Base-by-base conservation (phyloP, 2,797 vertebrate species). In the Geotrypetes seraphini region DNA sequence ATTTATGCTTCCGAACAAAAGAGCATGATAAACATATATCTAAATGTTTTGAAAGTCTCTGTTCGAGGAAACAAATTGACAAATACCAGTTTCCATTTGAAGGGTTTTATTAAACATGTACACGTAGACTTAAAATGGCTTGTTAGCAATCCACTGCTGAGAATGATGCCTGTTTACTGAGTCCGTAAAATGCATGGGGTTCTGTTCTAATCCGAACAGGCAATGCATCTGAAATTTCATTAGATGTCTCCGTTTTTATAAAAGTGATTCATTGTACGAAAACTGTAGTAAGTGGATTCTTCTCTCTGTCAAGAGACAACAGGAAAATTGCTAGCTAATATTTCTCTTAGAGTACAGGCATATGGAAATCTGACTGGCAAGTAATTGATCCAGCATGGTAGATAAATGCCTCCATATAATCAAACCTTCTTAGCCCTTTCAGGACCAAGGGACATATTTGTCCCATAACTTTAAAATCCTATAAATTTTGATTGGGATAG, bases 1-100 rank as follows among this genome's bases (percentile, higher is more conserved):
- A 83, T 91, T 89, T 87, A 88, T 60, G 24, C 49, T 49, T 75
- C 46, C 53, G 73, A 79, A 83, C 79, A 88, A 65, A n/a, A 65
- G 19, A 20, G 62, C 71, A 70, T 78, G 82, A 79, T 80, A 88
- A 69, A 89, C 83, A 86, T 75, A 82, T 68, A 72, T 60, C 74
- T 73, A 83, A 74, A 73, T 85, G 71, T 87, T 89, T 89, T 81
- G 78, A 81, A 79, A 75, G 44, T 66, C 55, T 72, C 79, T 83
- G 74, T 71, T 71, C 76, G 76, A 71, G 65, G 53, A 58, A 53
- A 50, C 41, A 75, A 81, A 85, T 84, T 82, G 68, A 84, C 85
- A 71, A 69, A 55, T 81, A 80, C 79, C 74, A 76, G 64, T 71
- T 81, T 81, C 71, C 67, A 68, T 68, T 46, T 66, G 56, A 54